Conservation (phyloP, 2,113 vertebrate species). For the Oreotrochilus melanogaster region DNA sequence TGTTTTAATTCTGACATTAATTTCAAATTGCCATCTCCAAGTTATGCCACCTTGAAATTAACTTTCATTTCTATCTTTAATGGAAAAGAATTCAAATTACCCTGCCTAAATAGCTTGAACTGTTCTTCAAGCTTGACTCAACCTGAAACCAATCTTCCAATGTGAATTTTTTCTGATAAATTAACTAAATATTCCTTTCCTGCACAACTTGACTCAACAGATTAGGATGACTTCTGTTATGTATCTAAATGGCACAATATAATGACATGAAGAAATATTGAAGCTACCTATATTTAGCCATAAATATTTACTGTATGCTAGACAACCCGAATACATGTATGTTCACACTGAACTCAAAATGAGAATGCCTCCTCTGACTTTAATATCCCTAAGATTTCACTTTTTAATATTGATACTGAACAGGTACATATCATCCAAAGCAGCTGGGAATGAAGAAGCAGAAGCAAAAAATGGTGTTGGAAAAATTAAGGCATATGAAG, state of each 20-base stretch:
- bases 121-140: background rate
- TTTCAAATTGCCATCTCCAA: background rate
- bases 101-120: background rate
- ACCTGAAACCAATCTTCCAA: background rate
- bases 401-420: background rate
- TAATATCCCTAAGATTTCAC: background rate
- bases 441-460: background rate
- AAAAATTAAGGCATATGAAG: background rate
- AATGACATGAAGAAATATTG: background rate
- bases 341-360: background rate
- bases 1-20: background rate
- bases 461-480: background rate
- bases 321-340: background rate
- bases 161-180: background rate
- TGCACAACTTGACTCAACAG: background rate
- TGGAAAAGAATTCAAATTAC: background rate
- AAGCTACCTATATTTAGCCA: background rate
- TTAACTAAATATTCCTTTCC: background rate
- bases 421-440: background rate
- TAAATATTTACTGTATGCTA: background rate
- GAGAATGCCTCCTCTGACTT: background rate
- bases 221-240: background rate
- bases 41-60: background rate
- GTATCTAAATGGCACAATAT: background rate
- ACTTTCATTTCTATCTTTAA: background rate